Evolutionary conservation across 2,113 vertebrate genomes (phyloP), one percentile per base, ranked within the genome.

Genomic region (Synchiropus splendidus): DNA sequence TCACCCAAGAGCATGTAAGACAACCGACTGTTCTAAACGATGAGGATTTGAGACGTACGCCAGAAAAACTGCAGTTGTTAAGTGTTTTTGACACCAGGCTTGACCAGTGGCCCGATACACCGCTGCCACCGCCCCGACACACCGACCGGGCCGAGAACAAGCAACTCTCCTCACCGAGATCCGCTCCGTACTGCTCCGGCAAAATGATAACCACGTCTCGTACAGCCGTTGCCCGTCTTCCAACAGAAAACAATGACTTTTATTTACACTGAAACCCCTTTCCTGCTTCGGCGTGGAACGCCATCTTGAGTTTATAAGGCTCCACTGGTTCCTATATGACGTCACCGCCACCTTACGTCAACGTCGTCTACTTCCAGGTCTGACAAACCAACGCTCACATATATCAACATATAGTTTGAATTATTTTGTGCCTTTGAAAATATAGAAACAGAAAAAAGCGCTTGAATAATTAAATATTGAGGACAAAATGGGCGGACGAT

Each of bases 241-340:
- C 13, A 13, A 32, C 18, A 12, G 18, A 65, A 64, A 17, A 12
- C 10, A 31, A 54, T 18, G 38, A 62, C 54, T 77, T 80, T 83
- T 85, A 84, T 51, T 81, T 74, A 70, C 70, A 64, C 51, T 67
- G 61, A 70, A 59, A 67, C 55, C 72, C 76, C 74, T 81, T 85
- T 80, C 80, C 84, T 80, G 80, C 59, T 82, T 82, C 78, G 71
- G 66, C 77, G 81, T 75, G 64, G 70, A 77, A 74, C 82, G 85
- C 86, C 85, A 88, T 88, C 79, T 88, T 89, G 83, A 62, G 77
- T 78, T n/a, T 69, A 56, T 78, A 72, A 61, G 60, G 58, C 63
- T 70, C 58, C 40, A 50, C 67, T 64, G 61, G 69, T 77, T 83
- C 75, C 84, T 80, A 71, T 75, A 27, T 75, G 74, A 74, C 62